Base-by-base conservation (phyloP, 2,113 vertebrate genomes). In the Microtus oregoni region DNA sequence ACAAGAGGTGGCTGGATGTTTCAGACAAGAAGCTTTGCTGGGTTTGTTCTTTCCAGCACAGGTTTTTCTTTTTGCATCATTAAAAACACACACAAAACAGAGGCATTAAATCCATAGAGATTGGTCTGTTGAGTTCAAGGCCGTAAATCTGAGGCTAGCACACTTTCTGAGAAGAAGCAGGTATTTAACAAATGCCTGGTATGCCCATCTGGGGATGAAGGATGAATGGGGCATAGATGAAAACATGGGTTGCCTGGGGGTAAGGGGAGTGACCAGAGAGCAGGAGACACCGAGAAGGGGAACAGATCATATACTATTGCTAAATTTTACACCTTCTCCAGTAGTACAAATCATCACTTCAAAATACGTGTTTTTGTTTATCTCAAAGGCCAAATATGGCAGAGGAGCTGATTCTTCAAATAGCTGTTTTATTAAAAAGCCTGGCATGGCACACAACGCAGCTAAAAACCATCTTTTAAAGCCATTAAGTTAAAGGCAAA, bases 401-500 rank as follows among this genome's bases (percentile, higher is more conserved):
- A 9, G 91, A 38, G 6, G 30, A 50, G 44, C 8, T 93, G 41
- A 93, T 86, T 96, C 15, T 83, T 89, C 82, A 96, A 91, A 70
- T 7, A 76, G 28, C 63, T 70, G 38, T 78, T 90, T 86, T 93
- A 75, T 73, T 73, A 20, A 67, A 87, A 90, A 35, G 24, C 61
- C 63, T 63, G 12, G 41, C 20, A 52, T 3, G 61, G 35, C 15
- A 35, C n/a, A 92, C 28, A 28, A 20, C 5, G 28, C 44, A 72
- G 76, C 44, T 92, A 47, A 94, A 85, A 72, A 41, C 47, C 82
- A 93, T 92, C 58, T 93, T 55, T 93, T 47, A 67, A n/a, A 95
- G 86, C 44, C 38, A 77, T 30, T 67, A 93, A 35, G 41, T 17
- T 79, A 95, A 94, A 94, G 63, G 50, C 50, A 89, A 94, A 91